Evolutionary conservation across 2,113 vertebrate species (phyloP), one percentile per base, ranked within the genome.

Genomic region (Xyliphius kryptos): DNA sequence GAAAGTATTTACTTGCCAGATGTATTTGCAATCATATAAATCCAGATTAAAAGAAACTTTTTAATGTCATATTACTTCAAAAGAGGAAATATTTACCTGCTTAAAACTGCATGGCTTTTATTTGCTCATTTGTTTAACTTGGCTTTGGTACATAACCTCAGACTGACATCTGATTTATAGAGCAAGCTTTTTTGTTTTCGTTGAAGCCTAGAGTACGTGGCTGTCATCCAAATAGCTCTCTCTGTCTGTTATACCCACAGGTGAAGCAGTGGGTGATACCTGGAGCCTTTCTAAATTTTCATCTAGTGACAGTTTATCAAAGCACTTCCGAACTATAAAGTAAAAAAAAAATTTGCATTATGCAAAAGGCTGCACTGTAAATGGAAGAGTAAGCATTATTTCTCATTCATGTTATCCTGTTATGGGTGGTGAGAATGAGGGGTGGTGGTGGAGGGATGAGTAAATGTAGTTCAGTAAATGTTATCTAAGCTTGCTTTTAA

Each of bases 271-370:
- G 12, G 9, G 6, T n/a, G 17, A 5, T 16, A 9, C 19, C 21
- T 9, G 11, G 16, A 32, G 15, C 37, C 40, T 49, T 11, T 21
- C 22, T 19, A 17, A 9, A 7, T 49, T 57, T 57, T 36, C 17
- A 43, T 14, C 8, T 32, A 43, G 20, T 8, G 20, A 44, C 54
- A 54, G 63, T 51, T 58, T 12, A 58, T 58, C 55, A 66, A 66
- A 58, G 44, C 21, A n/a, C n/a, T 66, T 26, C 37, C 2, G 20
- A 57, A 32, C 26, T 32, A 32, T 32, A 32, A 6, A 32, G 26
- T 32, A 6, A 32, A 32, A 32, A 32, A 32, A 32, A 32, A 5
- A 21, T 66, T 66, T 66, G 55, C 64, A 58, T 66, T 44, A 66
- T 66, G 64, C 64, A 66, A 66, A 57, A 36, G 37, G 48, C 4